These are phyloP conservation scores for Polymixis lichenea DNA, from an alignment of 2,888 invertebrate genomes.

Conservation along the genomic window DNA sequence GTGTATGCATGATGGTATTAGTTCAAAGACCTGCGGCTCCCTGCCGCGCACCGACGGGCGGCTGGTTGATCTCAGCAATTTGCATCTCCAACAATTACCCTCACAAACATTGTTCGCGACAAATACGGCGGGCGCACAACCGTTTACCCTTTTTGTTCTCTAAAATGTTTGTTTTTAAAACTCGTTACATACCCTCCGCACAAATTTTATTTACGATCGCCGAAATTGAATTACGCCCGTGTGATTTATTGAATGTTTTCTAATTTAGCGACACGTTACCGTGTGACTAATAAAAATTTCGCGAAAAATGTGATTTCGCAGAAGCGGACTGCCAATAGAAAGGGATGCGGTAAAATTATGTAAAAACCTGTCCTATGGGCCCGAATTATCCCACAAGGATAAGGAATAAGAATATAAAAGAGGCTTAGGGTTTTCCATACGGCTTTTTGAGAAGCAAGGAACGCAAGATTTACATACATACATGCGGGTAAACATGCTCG, in stretches of 20 bases:
- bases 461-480: constrained; percentile 87
- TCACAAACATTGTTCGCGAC: constrained; percentile 81
- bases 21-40: constrained; percentile 78
- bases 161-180: constrained; percentile 87
- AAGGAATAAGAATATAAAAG: constrained; percentile 89
- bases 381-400: constrained; percentile 89
- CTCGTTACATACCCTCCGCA: constrained; percentile 82
- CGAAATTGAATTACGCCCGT: constrained; percentile 80
- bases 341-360: constrained; percentile 87
- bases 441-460: constrained; percentile 86
- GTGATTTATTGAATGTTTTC: constrained; percentile 87
- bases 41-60: constrained; percentile 72
- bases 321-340: constrained; percentile 78
- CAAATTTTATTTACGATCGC: constrained; percentile 85
- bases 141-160: constrained; percentile 82
- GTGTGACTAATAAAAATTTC: constrained; percentile 79
- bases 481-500: constrained; percentile 83
- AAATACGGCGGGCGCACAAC: constrained; percentile 83
- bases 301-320: constrained; percentile 75
- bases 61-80: constrained; percentile 84
- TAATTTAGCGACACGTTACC: constrained; percentile 80
- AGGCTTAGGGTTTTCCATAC: constrained; percentile 88
- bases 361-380: constrained; percentile 89
- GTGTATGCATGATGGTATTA: constrained; percentile 55
- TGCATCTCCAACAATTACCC: constrained; percentile 88